Conservation (phyloP, 2,888 invertebrate species). For the Deilephila porcellus region DNA sequence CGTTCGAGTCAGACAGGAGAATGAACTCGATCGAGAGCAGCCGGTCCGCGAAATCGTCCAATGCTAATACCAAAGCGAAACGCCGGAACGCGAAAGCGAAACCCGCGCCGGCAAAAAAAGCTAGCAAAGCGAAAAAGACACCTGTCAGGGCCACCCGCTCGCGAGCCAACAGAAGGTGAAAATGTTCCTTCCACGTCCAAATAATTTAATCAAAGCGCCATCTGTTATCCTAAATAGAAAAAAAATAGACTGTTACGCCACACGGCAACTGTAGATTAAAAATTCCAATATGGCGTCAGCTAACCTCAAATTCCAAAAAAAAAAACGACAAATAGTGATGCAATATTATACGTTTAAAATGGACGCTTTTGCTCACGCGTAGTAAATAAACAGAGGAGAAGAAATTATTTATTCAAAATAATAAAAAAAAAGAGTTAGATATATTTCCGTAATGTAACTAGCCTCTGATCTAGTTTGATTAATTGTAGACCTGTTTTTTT, state of each 20-base stretch:
- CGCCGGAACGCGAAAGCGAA: conserved; percentile 46
- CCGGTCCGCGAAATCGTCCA: conserved; percentile 49
- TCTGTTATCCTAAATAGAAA: conserved; percentile 45
- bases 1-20: conserved; percentile 70
- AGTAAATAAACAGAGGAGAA: conserved; percentile 22
- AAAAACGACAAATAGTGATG: conserved; percentile 62
- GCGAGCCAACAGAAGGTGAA: conserved; percentile 68
- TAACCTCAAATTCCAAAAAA: conserved; percentile 65
- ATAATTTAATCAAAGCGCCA: conserved; percentile 43
- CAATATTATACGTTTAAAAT: conserved; percentile 47
- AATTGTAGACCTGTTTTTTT: conserved; percentile 49
- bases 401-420: conserved; percentile 34
- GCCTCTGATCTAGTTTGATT: conserved; percentile 49
- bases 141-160: conserved; percentile 61
- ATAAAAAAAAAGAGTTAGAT: conserved; percentile 55
- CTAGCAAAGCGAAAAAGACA: conserved; percentile 59
- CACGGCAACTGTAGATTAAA: conserved; percentile 45
- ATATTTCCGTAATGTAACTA: conserved; percentile 51
- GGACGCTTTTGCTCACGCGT: conserved; percentile 42
- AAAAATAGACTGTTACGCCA: conserved; percentile 53
- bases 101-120: conserved; percentile 44
- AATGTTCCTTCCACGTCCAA: conserved; percentile 34
- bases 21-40: conserved; percentile 65
- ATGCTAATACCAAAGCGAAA: conserved; percentile 42
- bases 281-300: conserved; percentile 49